phyloP scores from a whole-genome alignment of 1,140 invertebrate genomes.

The Solenopsis invicta region DNA sequence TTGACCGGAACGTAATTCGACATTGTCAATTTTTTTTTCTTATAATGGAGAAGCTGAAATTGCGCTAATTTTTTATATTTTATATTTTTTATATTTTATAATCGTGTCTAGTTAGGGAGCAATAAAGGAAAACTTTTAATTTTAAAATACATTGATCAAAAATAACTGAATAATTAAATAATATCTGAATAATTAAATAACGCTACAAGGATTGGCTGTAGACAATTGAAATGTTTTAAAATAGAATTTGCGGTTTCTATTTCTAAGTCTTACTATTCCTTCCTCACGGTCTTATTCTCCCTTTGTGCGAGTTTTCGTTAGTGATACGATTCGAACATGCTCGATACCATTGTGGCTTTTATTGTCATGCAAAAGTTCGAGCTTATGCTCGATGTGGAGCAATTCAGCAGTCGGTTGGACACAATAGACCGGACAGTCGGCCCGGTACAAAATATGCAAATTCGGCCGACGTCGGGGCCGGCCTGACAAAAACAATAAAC shows the following conservation, averaged over 20 bases:
- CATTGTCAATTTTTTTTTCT: not conserved
- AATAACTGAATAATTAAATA: too few relatives aligned
- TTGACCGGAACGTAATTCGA: not conserved
- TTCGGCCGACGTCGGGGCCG: conserved; percentile 75
- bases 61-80: not conserved
- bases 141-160: not conserved
- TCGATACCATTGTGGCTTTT: conserved; percentile 72
- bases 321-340: conserved; percentile 68
- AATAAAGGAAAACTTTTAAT: not conserved
- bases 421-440: conserved; percentile 79
- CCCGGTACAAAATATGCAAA: conserved; percentile 82
- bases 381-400: conserved; percentile 83
- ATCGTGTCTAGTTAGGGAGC: not conserved
- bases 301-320: conserved; percentile 46
- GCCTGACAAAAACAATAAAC: conserved; percentile 84
- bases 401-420: conserved; percentile 82
- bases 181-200: not conserved
- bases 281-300: not conserved
- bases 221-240: not conserved
- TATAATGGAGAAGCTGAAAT: not conserved
- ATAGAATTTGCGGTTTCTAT: conserved; percentile 3
- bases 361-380: conserved; percentile 84
- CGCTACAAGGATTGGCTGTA: not conserved
- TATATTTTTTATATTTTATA: not conserved
- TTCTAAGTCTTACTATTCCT: not conserved